Evolutionary conservation across 2,797 vertebrate species (phyloP).

Genomic region (Pristis pectinata): DNA sequence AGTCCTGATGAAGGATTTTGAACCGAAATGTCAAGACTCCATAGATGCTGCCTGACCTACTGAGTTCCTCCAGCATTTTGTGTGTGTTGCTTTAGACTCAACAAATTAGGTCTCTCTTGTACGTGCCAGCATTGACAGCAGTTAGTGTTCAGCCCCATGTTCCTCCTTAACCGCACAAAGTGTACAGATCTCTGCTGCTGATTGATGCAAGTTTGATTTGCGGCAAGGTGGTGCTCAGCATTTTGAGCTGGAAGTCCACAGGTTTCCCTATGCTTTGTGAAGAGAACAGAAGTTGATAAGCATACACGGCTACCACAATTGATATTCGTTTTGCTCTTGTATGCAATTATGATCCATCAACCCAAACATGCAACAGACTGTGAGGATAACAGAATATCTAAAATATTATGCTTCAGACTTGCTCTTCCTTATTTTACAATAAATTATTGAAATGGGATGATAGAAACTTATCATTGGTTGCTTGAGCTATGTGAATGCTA

Average conservation of each 20-base stretch:
- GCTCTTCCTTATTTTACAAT: not conserved
- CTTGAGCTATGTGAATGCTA: too few relatives aligned
- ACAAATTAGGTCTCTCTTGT: not conserved
- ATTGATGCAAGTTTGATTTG: not conserved
- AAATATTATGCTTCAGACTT: not conserved
- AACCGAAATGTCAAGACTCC: too few relatives aligned
- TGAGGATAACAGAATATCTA: not conserved
- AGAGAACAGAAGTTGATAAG: not conserved
- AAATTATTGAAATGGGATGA: not conserved
- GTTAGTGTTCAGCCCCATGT: not conserved
- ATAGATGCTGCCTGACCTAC: too few relatives aligned
- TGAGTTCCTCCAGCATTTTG: too few relatives aligned
- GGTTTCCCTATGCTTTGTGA: not conserved
- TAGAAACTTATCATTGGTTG: too few relatives aligned
- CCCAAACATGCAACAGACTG: not conserved
- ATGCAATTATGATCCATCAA: not conserved
- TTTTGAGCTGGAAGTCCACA: not conserved
- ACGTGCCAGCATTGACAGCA: not conserved
- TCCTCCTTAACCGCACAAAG: not conserved
- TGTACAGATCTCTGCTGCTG: not conserved
- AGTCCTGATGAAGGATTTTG: too few relatives aligned
- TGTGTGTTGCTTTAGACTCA: not conserved
- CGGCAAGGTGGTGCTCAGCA: not conserved
- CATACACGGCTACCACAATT: not conserved
- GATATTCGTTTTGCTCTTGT: not conserved